Percentiles rank a stretch among this genome's conserved stretches.
Evolutionary conservation across 2,888 invertebrate genomes (phyloP).

Genomic region (Charanyca ferruginea): DNA sequence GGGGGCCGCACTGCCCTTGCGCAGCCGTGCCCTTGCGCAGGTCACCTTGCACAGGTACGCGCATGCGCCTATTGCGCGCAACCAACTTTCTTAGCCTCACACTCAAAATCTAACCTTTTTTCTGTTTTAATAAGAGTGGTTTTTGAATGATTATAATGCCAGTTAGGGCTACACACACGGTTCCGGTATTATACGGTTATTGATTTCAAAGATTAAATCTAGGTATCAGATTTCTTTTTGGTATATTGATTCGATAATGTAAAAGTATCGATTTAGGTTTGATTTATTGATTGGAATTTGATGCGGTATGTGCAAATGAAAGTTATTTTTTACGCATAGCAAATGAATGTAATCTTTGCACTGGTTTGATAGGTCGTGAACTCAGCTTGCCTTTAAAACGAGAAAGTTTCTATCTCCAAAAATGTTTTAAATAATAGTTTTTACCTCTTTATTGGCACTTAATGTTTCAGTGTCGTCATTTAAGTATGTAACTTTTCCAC

Average conservation of each 20-base stretch:
- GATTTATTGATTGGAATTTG: constrained; percentile 57
- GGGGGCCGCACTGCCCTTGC: constrained; percentile 73
- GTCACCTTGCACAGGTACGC: constrained; percentile 88
- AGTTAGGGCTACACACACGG: constrained; percentile 53
- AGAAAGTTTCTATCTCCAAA: rapidly evolving
- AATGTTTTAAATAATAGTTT: not conserved
- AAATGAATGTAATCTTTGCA: not conserved
- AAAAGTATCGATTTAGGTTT: constrained; percentile 44
- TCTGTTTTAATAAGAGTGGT: constrained; percentile 20
- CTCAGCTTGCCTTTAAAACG: not conserved
- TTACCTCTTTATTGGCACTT: no score
- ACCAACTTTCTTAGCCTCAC: constrained; percentile 66
- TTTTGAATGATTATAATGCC: constrained; percentile 35
- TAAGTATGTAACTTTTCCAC: no score
- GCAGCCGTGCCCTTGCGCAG: constrained; percentile 88
- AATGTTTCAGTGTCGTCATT: no score
- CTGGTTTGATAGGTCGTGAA: not conserved
- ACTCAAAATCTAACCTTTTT: constrained; percentile 52
- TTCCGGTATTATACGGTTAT: constrained; percentile 59
- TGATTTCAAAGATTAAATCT: constrained; percentile 58
- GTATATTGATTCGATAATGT: constrained; percentile 47
- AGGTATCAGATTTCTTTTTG: constrained; percentile 55
- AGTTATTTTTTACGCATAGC: constrained; percentile 13
- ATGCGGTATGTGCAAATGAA: constrained; percentile 29
- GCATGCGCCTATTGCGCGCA: constrained; percentile 87